A percentile compares a stretch with the other conserved stretches of the same genome.
Evolutionary conservation across 2,797 vertebrate species (phyloP).

Genomic region (Urophycis tenuis): DNA sequence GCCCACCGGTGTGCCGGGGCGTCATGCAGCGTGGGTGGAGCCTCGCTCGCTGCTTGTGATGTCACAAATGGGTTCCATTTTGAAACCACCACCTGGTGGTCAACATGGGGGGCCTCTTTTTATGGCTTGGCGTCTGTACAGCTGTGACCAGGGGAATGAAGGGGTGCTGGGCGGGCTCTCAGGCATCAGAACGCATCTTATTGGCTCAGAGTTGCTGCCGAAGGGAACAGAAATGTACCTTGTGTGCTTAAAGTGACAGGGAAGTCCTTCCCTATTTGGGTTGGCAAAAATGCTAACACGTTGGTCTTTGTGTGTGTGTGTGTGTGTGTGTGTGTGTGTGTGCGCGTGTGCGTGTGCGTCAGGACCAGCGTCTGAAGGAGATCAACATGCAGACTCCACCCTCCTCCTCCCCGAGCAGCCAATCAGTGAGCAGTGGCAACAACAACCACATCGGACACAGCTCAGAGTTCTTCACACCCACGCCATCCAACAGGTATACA

Average conservation of each 20-base stretch:
- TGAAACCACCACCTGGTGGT: too few relatives aligned
- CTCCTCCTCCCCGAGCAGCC: conserved; percentile 81
- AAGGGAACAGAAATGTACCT: conserved; percentile 11
- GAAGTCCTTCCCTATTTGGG: not conserved
- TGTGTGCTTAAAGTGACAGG: not conserved
- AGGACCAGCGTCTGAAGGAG: conserved; percentile 88
- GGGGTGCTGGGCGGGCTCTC: not conserved
- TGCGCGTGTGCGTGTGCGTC: conserved; percentile 11
- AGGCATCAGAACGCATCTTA: not conserved
- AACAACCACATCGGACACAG: conserved; percentile 71
- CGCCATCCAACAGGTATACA: conserved; percentile 63
- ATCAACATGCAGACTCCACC: conserved; percentile 72
- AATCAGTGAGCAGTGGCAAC: conserved; percentile 78
- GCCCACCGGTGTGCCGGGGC: too few relatives aligned
- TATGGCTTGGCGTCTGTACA: too few relatives aligned
- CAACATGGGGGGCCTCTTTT: too few relatives aligned
- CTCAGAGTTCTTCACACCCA: conserved; percentile 72
- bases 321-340: not conserved
- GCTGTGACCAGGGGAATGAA: not conserved
- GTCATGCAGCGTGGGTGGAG: too few relatives aligned
- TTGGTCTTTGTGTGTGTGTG: conserved; percentile 13
- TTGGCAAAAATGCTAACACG: not conserved
- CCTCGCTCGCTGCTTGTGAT: too few relatives aligned
- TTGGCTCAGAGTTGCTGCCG: not conserved
- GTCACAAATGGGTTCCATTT: too few relatives aligned